Conservation (phyloP, 2,797 vertebrate genomes). For the Brotula barbata region DNA sequence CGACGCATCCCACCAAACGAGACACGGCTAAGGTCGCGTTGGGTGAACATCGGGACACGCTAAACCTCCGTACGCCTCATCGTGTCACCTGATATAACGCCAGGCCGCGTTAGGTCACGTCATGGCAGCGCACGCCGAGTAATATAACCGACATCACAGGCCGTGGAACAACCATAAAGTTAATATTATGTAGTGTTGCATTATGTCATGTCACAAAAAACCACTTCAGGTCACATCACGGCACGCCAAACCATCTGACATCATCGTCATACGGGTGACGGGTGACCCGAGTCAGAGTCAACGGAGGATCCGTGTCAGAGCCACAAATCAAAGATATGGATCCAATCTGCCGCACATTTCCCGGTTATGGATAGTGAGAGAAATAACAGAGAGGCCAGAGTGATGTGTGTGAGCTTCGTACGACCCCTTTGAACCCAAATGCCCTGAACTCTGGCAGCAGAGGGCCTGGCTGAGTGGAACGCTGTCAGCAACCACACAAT, state of each 20-base stretch:
- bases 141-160: too few relatives aligned
- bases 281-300: too few relatives aligned
- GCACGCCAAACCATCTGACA: neutral
- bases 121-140: too few relatives aligned
- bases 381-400: constrained; percentile 20
- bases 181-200: too few relatives aligned
- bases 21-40: too few relatives aligned
- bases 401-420: constrained; percentile 33
- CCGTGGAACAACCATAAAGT: too few relatives aligned
- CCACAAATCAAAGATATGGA: constrained; percentile 12
- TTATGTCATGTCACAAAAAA: neutral
- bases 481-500: constrained; percentile 58
- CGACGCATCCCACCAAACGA: too few relatives aligned
- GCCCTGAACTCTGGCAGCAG: constrained; percentile 15
- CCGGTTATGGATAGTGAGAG: constrained; percentile 24
- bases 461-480: constrained; percentile 36
- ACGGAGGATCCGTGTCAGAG: constrained; percentile 32
- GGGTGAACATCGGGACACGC: too few relatives aligned
- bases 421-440: constrained; percentile 40
- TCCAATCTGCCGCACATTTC: constrained; percentile 24
- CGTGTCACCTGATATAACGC: too few relatives aligned
- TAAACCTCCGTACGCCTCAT: too few relatives aligned
- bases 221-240: neutral
- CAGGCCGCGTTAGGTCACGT: too few relatives aligned
- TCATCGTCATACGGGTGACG: too few relatives aligned